phyloP scores from a whole-genome alignment of 2,888 invertebrate species.

The Dendrolimus pini region DNA sequence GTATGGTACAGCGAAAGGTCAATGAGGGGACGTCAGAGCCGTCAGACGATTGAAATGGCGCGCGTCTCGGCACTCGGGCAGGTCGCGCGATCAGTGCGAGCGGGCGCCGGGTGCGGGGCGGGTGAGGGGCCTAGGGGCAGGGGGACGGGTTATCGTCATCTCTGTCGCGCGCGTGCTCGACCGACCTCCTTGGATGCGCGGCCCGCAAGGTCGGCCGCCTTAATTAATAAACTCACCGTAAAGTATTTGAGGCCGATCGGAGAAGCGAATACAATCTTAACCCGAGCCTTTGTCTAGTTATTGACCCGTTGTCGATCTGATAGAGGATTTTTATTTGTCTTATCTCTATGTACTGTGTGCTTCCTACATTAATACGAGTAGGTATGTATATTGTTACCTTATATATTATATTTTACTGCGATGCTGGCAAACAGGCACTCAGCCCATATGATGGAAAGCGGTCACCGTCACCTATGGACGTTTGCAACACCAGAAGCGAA shows the following conservation, averaged over 20 bases:
- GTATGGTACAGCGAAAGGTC: conserved; percentile 69
- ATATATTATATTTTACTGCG: not conserved
- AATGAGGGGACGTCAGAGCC: conserved; percentile 66
- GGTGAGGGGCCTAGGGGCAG: conserved; percentile 15
- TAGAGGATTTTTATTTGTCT: conserved; percentile 48
- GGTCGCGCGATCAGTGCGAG: conserved; percentile 34
- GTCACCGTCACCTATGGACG: too few species aligned
- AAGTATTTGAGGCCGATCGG: conserved; percentile 74
- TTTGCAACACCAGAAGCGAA: too few species aligned
- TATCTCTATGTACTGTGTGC: conserved; percentile 13
- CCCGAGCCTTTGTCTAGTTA: conserved; percentile 70
- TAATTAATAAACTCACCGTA: conserved; percentile 77
- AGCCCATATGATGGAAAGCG: too few species aligned
- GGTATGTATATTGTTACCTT: not conserved
- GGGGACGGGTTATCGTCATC: conserved; percentile 29
- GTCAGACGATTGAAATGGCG: conserved; percentile 53
- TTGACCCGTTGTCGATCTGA: conserved; percentile 56
- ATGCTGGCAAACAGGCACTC: too few species aligned
- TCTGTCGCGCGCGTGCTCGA: conserved; percentile 46
- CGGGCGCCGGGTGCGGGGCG: conserved; percentile 13
- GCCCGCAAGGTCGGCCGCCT: conserved; percentile 74
- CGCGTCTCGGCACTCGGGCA: conserved; percentile 42
- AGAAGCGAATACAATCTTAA: conserved; percentile 67
- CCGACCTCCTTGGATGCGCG: conserved; percentile 74
- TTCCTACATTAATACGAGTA: not conserved